Evolutionary conservation across 2,113 vertebrate genomes (phyloP).

Genomic region (Psilopsiagon aurifrons): DNA sequence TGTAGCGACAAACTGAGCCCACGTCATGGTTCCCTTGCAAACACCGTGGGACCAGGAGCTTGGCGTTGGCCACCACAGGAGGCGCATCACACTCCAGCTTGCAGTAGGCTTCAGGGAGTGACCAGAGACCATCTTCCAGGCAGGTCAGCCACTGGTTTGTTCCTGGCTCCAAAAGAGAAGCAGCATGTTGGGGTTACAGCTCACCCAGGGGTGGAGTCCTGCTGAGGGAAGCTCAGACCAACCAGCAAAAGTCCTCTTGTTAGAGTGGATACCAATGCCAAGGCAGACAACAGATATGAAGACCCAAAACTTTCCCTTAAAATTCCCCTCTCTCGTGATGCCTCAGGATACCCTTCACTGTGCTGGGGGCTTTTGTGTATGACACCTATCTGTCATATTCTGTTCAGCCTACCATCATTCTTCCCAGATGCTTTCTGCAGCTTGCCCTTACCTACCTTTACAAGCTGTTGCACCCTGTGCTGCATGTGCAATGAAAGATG

Average conservation of each 20-base stretch:
- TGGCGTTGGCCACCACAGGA: slow-evolving; percentile 74
- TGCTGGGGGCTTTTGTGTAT: neutral
- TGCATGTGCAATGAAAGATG: neutral
- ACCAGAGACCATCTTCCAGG: slow-evolving; percentile 93
- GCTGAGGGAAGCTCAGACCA: neutral
- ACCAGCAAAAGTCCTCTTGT: neutral
- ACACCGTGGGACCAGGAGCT: slow-evolving; percentile 82
- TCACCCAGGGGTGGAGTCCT: neutral
- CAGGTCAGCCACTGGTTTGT: slow-evolving; percentile 88
- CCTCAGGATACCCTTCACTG: neutral
- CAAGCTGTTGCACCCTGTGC: neutral
- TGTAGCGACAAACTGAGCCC: slow-evolving; percentile 87
- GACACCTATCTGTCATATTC: neutral
- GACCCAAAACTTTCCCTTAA: neutral
- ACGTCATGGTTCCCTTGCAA: slow-evolving; percentile 83
- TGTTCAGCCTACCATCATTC: neutral
- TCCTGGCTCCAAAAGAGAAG: slow-evolving; percentile 75
- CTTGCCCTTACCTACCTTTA: neutral
- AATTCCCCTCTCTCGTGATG: neutral
- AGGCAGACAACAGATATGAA: fast-evolving
- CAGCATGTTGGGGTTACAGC: neutral
- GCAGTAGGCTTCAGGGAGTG: slow-evolving; percentile 94
- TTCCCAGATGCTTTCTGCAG: neutral
- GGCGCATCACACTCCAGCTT: slow-evolving; percentile 87
- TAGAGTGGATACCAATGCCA: neutral